These are phyloP conservation scores for Drosophila bipectinata DNA, from an alignment of 1,140 invertebrate species.

Conservation along the genomic window DNA sequence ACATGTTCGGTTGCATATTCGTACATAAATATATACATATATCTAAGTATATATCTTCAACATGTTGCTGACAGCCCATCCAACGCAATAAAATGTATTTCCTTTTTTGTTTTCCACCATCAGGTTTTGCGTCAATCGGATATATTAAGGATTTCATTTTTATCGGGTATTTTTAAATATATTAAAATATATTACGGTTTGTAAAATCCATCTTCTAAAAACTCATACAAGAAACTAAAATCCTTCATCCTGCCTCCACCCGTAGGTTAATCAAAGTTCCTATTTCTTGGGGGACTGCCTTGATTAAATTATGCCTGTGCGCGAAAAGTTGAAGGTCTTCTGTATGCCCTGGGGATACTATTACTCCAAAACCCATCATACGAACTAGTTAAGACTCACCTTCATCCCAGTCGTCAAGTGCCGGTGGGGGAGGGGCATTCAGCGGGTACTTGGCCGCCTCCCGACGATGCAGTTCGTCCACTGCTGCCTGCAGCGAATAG, in stretches of 20 bases:
- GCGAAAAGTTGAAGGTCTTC: constrained; percentile 10
- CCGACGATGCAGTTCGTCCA: constrained; percentile 79
- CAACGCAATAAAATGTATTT: constrained; percentile 7
- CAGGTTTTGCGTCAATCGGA: neutral
- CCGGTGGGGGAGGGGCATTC: constrained; percentile 66
- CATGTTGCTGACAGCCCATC: constrained; percentile 57
- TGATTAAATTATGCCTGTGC: constrained; percentile 32
- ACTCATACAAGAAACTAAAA: neutral
- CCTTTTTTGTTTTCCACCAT: neutral
- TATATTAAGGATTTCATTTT: neutral
- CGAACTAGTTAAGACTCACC: constrained; percentile 54
- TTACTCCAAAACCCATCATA: neutral
- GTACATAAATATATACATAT: neutral
- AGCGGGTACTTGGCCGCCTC: constrained; percentile 79
- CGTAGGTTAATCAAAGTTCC: constrained; percentile 40
- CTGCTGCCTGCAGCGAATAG: constrained; percentile 79
- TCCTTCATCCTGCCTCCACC: neutral
- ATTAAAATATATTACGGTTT: neutral
- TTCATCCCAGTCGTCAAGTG: constrained; percentile 78
- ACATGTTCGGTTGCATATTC: constrained; percentile 9
- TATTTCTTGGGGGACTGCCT: constrained; percentile 18
- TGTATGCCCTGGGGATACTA: neutral
- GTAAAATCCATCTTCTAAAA: neutral
- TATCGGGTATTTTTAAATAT: neutral
- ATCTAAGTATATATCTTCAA: constrained; percentile 1